These are phyloP conservation scores for Nymphalis io DNA, from an alignment of 1,140 invertebrate genomes.

Conservation along the genomic window DNA sequence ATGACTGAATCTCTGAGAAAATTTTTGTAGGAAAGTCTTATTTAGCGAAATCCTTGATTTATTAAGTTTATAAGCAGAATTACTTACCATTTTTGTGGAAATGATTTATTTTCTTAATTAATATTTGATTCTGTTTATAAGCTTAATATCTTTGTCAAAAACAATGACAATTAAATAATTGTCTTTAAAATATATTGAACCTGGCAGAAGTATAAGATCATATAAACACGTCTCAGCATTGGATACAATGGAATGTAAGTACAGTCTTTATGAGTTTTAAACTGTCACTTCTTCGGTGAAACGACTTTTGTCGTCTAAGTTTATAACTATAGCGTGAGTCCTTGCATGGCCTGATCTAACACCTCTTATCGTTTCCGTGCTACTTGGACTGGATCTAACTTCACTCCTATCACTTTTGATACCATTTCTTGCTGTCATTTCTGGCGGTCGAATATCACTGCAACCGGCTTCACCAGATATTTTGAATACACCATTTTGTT, in stretches of 20 bases:
- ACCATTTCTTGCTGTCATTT: conserved; percentile 64
- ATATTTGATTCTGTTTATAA: no score
- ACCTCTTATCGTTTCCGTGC: conserved; percentile 65
- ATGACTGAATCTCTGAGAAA: no score
- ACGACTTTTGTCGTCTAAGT: conserved; percentile 88
- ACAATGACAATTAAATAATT: neutral
- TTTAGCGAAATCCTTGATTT: no score
- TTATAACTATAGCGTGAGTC: conserved; percentile 88
- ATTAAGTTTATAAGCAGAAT: no score
- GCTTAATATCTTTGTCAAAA: neutral
- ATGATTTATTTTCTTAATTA: no score
- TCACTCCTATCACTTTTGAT: conserved; percentile 70
- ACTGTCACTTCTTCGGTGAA: conserved; percentile 91
- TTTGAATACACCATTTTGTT: conserved; percentile 72
- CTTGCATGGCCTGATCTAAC: conserved; percentile 85
- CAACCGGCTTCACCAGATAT: conserved; percentile 74
- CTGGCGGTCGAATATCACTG: conserved; percentile 70
- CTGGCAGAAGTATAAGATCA: neutral
- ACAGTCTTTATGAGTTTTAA: conserved; percentile 70
- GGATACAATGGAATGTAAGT: conserved; percentile 50
- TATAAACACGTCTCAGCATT: conserved; percentile 6
- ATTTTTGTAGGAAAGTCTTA: no score
- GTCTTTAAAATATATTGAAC: neutral
- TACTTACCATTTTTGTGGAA: no score
- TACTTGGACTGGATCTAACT: conserved; percentile 66